Conservation (phyloP, 2,797 vertebrate genomes). For the Rhabdophis nuchalis region DNA sequence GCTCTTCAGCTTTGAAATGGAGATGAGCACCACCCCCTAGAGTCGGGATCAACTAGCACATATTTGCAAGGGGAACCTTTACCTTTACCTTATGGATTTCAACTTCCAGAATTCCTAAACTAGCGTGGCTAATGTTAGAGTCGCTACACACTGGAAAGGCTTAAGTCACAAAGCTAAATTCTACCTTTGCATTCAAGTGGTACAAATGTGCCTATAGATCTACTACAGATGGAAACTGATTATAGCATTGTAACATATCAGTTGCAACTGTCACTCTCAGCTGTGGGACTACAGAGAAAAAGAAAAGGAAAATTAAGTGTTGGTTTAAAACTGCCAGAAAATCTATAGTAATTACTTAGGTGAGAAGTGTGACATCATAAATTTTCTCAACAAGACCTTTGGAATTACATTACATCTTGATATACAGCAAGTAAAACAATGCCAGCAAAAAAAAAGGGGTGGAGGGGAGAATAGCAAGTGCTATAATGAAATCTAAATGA, state of each 20-base stretch:
- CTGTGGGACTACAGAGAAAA: background rate
- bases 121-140: background rate
- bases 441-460: background rate
- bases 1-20: no score
- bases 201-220: background rate
- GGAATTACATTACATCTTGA: background rate
- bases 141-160: background rate
- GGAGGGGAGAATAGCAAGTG: background rate
- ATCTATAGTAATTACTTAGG: background rate
- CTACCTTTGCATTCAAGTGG: background rate
- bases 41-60: no score
- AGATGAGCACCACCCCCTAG: no score
- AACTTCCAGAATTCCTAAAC: background rate
- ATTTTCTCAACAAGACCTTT: background rate
- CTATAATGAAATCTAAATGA: background rate
- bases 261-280: background rate
- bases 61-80: no score
- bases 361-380: background rate
- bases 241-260: background rate
- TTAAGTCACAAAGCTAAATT: background rate
- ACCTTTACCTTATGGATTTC: background rate
- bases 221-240: background rate
- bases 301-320: background rate
- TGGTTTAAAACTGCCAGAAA: background rate
- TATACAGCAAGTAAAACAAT: background rate